Evolutionary conservation across 1,140 invertebrate genomes (phyloP).

Genomic region (Laupala kohalensis): DNA sequence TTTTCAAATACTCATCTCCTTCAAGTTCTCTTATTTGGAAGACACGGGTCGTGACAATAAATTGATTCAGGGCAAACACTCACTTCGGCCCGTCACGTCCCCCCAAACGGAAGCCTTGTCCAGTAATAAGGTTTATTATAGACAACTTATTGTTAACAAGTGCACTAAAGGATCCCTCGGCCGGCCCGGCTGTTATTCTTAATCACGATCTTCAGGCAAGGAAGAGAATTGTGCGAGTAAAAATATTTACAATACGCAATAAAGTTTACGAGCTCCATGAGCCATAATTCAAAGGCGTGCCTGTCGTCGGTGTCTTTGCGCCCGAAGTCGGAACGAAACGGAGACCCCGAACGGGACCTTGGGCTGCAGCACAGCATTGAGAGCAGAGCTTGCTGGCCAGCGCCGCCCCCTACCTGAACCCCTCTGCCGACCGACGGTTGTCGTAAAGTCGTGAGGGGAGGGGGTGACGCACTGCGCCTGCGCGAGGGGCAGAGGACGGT

Average conservation of each 20-base stretch:
- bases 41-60: no score
- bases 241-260: background rate
- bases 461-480: no score
- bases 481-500: no score
- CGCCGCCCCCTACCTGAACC: no score
- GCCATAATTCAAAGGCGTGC: background rate
- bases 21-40: no score
- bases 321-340: background rate
- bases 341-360: no score
- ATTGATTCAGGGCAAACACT: no score
- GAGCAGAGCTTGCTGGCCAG: background rate
- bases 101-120: background rate
- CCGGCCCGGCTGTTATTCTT: background rate
- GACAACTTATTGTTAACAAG: background rate
- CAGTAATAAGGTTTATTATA: background rate
- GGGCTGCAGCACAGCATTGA: background rate
- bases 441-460: no score
- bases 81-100: no score
- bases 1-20: no score
- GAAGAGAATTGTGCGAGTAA: background rate
- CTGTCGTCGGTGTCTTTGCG: background rate
- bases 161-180: background rate
- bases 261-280: background rate
- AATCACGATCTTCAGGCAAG: background rate
- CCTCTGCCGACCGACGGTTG: no score